A percentile compares a stretch with the other conserved stretches of the same genome.
These are phyloP conservation scores for Mareca strepera DNA, from an alignment of 2,797 vertebrate species.

Conservation along the genomic window DNA sequence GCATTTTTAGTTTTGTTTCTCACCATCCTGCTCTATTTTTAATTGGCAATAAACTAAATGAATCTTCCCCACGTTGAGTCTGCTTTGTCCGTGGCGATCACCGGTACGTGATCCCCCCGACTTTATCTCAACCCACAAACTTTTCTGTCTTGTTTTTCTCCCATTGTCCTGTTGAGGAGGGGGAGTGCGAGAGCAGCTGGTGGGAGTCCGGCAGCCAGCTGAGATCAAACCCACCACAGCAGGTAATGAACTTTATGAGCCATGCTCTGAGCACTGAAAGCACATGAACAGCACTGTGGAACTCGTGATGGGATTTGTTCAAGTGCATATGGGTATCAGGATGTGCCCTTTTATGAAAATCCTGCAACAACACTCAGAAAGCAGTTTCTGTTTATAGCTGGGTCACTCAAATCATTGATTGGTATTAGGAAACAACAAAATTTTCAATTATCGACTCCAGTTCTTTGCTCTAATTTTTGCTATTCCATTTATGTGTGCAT, in stretches of 20 bases:
- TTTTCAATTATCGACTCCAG: neutral
- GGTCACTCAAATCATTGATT: neutral
- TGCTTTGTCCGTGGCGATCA: neutral
- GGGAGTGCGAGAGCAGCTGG: neutral
- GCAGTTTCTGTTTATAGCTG: neutral
- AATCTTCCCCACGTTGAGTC: neutral
- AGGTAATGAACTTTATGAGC: neutral
- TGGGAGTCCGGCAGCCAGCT: neutral
- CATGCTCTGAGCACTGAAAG: neutral
- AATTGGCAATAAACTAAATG: neutral
- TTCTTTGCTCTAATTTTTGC: neutral
- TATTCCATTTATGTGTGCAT: neutral
- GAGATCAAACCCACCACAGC: neutral
- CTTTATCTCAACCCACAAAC: neutral
- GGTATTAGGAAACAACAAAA: neutral
- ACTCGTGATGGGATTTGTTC: neutral
- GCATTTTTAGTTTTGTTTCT: neutral
- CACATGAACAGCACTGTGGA: neutral
- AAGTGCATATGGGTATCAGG: neutral
- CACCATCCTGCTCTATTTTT: neutral
- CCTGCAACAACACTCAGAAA: neutral
- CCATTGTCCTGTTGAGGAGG: neutral
- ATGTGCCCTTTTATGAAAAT: neutral
- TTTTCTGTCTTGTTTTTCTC: neutral
- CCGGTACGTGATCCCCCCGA: accelerated